These are phyloP conservation scores for Hippoglossus hippoglossus DNA, from an alignment of 2,797 vertebrate species.

Conservation along the genomic window DNA sequence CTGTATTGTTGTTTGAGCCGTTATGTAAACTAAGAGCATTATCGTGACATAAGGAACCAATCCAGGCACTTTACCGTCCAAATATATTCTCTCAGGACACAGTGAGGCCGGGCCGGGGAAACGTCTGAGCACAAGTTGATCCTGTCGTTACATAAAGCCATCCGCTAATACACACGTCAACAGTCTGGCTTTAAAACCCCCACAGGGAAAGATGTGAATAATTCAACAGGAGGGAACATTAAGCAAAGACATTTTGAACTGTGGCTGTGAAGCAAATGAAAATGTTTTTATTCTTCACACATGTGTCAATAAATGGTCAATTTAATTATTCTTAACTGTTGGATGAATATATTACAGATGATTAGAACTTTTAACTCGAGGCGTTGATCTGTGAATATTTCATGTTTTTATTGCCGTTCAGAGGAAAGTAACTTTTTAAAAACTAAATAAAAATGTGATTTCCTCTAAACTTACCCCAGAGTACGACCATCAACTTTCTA, in stretches of 20 bases:
- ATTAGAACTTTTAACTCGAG: too few species aligned
- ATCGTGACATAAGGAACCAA: constrained; percentile 41
- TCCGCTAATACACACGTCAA: constrained; percentile 6
- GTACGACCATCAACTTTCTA: too few species aligned
- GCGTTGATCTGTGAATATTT: too few species aligned
- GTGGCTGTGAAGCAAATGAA: background rate
- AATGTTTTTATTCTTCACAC: background rate
- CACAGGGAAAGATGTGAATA: too few species aligned
- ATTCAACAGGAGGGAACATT: background rate
- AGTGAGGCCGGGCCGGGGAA: background rate
- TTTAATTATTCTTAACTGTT: background rate
- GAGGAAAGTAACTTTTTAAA: too few species aligned
- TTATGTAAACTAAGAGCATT: constrained; percentile 72
- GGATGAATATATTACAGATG: too few species aligned
- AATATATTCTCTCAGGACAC: constrained; percentile 13
- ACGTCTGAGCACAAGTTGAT: background rate
- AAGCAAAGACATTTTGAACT: background rate
- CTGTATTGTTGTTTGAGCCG: constrained; percentile 36
- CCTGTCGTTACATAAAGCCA: constrained; percentile 40
- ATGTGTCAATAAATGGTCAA: background rate
- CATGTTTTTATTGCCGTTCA: too few species aligned
- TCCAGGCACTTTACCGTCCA: constrained; percentile 38
- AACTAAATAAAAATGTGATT: background rate
- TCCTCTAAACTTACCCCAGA: too few species aligned
- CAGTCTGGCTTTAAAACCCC: constrained; percentile 3